Conservation (phyloP, 2,113 vertebrate species). For the Perognathus longimembris region DNA sequence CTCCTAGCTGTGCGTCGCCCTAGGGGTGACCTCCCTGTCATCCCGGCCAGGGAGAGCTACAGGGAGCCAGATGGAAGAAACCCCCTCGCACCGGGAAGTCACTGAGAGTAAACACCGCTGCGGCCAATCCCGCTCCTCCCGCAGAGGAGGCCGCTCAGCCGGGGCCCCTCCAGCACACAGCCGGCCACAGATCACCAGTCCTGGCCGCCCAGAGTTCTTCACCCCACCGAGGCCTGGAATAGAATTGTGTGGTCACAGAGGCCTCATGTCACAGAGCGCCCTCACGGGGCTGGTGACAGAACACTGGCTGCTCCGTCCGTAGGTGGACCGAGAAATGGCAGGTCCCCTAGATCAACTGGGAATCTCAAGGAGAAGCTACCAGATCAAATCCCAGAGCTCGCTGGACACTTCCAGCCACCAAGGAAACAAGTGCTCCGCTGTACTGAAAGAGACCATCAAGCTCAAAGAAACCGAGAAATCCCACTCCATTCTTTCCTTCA, state of each 20-base stretch:
- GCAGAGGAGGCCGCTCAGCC: too few relatives aligned
- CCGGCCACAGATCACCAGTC: neutral
- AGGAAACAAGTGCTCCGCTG: neutral
- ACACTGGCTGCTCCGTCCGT: neutral
- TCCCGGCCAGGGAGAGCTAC: neutral
- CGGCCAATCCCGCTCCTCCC: too few relatives aligned
- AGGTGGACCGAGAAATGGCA: neutral
- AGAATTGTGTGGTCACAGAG: neutral
- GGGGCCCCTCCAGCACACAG: too few relatives aligned
- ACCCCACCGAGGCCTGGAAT: neutral
- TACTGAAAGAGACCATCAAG: neutral
- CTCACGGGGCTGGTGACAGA: neutral
- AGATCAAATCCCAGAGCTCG: neutral
- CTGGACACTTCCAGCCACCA: accelerated
- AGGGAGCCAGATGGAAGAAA: constrained; percentile 3
- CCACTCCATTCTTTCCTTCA: constrained; percentile 58
- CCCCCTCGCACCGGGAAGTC: neutral
- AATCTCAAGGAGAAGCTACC: neutral
- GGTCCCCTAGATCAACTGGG: neutral
- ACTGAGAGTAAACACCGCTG: neutral
- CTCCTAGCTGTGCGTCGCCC: neutral
- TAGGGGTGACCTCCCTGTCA: neutral
- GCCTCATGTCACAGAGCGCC: neutral
- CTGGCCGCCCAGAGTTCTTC: constrained; percentile 41
- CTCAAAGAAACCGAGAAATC: constrained; percentile 35